Conservation (phyloP, 2,797 vertebrate species). For the Arctocebus calabarensis region DNA sequence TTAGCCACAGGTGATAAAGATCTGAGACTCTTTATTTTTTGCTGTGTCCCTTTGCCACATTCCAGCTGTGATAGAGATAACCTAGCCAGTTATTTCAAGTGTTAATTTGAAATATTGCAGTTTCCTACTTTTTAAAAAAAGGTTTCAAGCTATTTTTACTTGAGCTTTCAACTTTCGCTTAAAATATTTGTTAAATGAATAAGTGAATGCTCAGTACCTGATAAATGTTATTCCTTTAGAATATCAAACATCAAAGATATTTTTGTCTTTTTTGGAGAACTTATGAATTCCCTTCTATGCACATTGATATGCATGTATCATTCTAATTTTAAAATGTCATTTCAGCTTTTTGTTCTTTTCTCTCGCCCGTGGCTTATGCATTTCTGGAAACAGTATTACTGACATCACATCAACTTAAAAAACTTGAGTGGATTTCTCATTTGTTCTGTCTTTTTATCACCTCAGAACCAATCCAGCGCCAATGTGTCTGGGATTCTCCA, state of each 20-base stretch:
- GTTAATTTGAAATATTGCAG: slow-evolving; percentile 49
- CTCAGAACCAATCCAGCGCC: not conserved
- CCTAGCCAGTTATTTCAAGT: not conserved
- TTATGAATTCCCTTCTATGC: not conserved
- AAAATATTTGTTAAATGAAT: slow-evolving; percentile 41
- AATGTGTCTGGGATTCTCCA: not conserved
- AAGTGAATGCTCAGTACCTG: not conserved
- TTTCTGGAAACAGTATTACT: slow-evolving; percentile 8
- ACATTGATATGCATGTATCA: not conserved
- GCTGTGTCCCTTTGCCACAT: not conserved
- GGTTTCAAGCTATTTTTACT: slow-evolving; percentile 35
- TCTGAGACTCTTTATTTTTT: slow-evolving; percentile 38
- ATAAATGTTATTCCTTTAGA: not conserved
- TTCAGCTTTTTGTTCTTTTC: not conserved
- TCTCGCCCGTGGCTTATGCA: not conserved
- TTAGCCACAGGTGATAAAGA: slow-evolving; percentile 44
- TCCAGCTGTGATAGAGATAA: slow-evolving; percentile 48
- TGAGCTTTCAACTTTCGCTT: not conserved
- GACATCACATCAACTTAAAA: slow-evolving; percentile 34
- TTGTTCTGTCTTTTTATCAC: slow-evolving; percentile 3
- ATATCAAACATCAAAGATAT: not conserved
- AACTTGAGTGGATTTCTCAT: not conserved
- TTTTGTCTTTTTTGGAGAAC: not conserved
- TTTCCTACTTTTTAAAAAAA: not conserved
- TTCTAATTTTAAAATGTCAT: slow-evolving; percentile 47